These are phyloP conservation scores for Parelbella ahira DNA, from an alignment of 2,888 invertebrate species.

Conservation along the genomic window DNA sequence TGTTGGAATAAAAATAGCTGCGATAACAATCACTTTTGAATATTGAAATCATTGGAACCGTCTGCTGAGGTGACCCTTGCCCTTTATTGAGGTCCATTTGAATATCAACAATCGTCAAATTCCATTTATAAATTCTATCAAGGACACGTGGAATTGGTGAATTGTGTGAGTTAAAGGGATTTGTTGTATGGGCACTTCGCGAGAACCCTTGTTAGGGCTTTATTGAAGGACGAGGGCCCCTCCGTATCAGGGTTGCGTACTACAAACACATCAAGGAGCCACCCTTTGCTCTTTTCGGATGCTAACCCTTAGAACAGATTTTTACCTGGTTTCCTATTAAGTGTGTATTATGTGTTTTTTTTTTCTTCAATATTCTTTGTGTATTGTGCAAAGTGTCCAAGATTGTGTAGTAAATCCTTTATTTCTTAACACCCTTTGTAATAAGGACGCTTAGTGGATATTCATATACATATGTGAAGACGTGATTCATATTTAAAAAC, in stretches of 20 bases:
- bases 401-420: conserved; percentile 16
- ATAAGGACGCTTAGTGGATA: no score
- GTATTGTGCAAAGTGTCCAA: conserved; percentile 19
- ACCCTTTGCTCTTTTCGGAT: conserved; percentile 74
- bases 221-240: conserved; percentile 69
- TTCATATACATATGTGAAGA: no score
- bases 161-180: conserved; percentile 45
- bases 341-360: conserved; percentile 44
- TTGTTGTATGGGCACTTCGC: conserved; percentile 61
- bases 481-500: no score
- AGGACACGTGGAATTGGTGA: conserved; percentile 70
- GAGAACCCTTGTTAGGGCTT: conserved; percentile 67
- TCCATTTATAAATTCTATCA: conserved; percentile 64
- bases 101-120: conserved; percentile 68
- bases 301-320: conserved; percentile 48
- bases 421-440: neutral
- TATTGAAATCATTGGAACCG: no score
- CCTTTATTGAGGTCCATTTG: conserved; percentile 50
- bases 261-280: conserved; percentile 51
- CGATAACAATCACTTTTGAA: conserved; percentile 62
- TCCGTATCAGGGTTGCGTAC: conserved; percentile 51
- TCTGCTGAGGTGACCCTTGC: conserved; percentile 62
- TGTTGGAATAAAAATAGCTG: conserved; percentile 50
- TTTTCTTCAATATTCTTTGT: conserved; percentile 31
- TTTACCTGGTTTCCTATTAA: conserved; percentile 50